Base-by-base conservation (phyloP, 2,888 invertebrate genomes). In the Pachymerium ferrugineum region DNA sequence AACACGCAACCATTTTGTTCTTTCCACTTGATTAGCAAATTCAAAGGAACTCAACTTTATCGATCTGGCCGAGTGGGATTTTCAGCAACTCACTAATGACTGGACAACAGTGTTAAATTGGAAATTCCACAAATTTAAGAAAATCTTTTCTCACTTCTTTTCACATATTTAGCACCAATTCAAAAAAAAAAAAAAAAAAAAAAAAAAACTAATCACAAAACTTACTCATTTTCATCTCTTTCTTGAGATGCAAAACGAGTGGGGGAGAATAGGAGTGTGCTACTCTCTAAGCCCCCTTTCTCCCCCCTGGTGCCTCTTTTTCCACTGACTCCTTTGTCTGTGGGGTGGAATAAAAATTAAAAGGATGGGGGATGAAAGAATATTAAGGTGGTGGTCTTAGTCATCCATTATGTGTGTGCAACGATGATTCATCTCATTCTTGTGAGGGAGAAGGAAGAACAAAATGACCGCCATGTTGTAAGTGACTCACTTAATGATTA, bases 381-480 rank as follows among this genome's bases (percentile, higher is more conserved):
- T 72, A 72, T 72, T 72, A 54, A 72, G 54, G 72, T 35, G 47
- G 16, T 30, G 30, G 72, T 72, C 72, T 72, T 72, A 72, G 72
- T 72, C 72, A 72, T 54, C 72, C 38, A 72, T 72, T 72, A 54
- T 72, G 72, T 35, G 38, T 29, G 71, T 71, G 71, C 69, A 33
- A 30, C 70, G 71, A 71, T 71, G 71, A 71, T 33, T 71, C 71
- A 71, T 71, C 71, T 71, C 62, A 38, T 71, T 71, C 71, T 71
- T 71, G 71, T 25, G 62, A 62, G 62, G 62, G 62, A 62, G 47
- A 62, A 62, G 62, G 25, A 62, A 62, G 62, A 62, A 62, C 62
- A 62, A 22, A 62, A 25, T 62, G 62, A 62, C 62, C 62, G 62
- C 62, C 62, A 62, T 62, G 62, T 62, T 62, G 62, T 62, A 62